Percentiles rank a stretch among this genome's conserved stretches.
phyloP scores from a whole-genome alignment of 2,888 invertebrate genomes.

The Drosophila rellima region DNA sequence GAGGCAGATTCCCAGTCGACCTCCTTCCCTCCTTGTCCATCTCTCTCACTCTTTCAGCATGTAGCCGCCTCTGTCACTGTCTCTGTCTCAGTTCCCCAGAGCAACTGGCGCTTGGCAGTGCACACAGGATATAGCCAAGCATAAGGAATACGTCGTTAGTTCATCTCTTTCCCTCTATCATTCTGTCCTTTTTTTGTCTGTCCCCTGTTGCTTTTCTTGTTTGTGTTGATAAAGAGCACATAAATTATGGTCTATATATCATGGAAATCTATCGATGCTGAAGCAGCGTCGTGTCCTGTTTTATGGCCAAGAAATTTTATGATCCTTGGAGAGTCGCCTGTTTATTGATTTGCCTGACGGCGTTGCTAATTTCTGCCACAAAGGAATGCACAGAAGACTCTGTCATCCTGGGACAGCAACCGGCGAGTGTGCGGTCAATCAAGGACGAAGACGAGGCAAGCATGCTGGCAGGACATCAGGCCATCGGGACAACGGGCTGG shows the following conservation, averaged over 20 bases:
- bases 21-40: neutral
- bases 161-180: neutral
- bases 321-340: conserved; percentile 59
- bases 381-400: conserved; percentile 28
- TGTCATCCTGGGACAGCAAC: conserved; percentile 25
- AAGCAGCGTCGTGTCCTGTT: conserved; percentile 34
- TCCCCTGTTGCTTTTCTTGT: conserved; percentile 33
- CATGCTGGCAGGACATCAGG: conserved; percentile 16
- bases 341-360: conserved; percentile 74
- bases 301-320: conserved; percentile 63
- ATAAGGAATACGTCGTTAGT: conserved; percentile 46
- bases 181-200: conserved; percentile 3
- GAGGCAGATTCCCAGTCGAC: conserved; percentile 31
- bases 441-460: conserved; percentile 62
- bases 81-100: conserved; percentile 13
- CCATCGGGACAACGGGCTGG: neutral
- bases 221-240: conserved; percentile 70
- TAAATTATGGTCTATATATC: conserved; percentile 74
- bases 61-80: neutral
- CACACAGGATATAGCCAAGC: conserved; percentile 55
- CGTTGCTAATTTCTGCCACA: conserved; percentile 70
- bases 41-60: neutral
- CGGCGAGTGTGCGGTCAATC: conserved; percentile 79
- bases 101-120: conserved; percentile 59
- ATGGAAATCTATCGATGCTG: conserved; percentile 69